These are phyloP conservation scores for Andrena cerasifolii DNA, from an alignment of 1,140 invertebrate species.

Conservation along the genomic window DNA sequence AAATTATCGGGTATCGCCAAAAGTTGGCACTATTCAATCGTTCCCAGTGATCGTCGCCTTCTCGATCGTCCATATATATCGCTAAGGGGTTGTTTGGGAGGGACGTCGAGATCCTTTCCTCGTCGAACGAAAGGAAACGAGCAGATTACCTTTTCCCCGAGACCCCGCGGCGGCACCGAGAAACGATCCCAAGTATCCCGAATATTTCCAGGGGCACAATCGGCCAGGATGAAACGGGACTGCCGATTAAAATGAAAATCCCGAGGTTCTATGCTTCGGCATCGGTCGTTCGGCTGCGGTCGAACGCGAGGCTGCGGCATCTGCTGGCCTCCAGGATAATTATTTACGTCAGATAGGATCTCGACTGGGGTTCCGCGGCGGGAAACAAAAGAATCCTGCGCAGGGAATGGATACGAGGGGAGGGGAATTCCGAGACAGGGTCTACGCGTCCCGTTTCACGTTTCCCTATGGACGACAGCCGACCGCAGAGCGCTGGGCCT, in stretches of 20 bases:
- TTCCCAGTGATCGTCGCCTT: neutral
- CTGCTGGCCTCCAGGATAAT: constrained; percentile 78
- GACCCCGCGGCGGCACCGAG: neutral
- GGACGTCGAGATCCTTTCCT: constrained; percentile 20
- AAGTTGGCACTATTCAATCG: constrained; percentile 6
- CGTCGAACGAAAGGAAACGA: constrained; percentile 6
- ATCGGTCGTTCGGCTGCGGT: constrained; percentile 22
- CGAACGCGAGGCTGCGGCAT: constrained; percentile 65
- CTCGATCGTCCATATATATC: neutral
- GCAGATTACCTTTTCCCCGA: neutral
- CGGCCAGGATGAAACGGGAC: constrained; percentile 44
- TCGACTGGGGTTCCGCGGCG: constrained; percentile 72
- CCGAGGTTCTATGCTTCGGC: constrained; percentile 43
- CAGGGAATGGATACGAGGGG: constrained; percentile 47
- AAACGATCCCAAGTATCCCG: constrained; percentile 26
- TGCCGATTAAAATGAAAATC: constrained; percentile 71
- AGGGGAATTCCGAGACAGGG: constrained; percentile 49
- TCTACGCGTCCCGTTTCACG: constrained; percentile 35
- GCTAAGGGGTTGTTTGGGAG: neutral
- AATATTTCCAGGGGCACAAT: constrained; percentile 27
- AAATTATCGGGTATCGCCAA: neutral
- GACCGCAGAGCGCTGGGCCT: constrained; percentile 28
- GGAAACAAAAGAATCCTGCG: constrained; percentile 80
- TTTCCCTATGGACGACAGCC: constrained; percentile 55
- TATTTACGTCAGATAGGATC: constrained; percentile 82